Conservation (phyloP, 2,113 vertebrate genomes). For the Recurvirostra avosetta region DNA sequence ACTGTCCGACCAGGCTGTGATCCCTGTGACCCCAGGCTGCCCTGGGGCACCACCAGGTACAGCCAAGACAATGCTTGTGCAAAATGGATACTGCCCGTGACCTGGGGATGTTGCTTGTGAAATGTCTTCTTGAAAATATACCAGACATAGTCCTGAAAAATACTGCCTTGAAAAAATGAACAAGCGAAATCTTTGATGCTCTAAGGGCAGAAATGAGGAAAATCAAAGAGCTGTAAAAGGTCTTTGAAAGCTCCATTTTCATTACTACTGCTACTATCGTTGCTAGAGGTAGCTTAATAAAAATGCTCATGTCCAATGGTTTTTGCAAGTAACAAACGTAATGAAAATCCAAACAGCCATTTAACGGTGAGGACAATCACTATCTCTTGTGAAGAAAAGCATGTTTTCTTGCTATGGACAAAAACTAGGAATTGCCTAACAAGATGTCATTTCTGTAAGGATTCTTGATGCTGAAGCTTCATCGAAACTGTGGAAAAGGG, state of each 20-base stretch:
- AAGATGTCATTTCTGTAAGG: neutral
- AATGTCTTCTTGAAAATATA: neutral
- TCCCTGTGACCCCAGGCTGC: neutral
- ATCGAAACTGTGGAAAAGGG: neutral
- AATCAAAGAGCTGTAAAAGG: neutral
- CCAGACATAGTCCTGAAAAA: neutral
- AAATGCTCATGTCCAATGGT: neutral
- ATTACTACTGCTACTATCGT: neutral
- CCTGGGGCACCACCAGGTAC: neutral
- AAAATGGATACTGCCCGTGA: neutral
- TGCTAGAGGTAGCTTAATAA: neutral
- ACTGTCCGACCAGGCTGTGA: fast-evolving
- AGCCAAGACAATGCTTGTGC: neutral
- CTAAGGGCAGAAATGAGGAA: neutral
- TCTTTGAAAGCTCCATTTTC: neutral
- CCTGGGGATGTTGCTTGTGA: neutral
- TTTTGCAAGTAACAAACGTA: neutral
- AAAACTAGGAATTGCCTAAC: neutral
- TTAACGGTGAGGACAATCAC: neutral
- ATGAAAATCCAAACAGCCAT: neutral
- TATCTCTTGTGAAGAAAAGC: neutral
- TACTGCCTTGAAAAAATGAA: neutral
- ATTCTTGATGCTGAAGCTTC: neutral
- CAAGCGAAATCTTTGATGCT: neutral
- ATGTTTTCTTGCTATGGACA: neutral